Conservation (phyloP, 2,888 invertebrate species). For the Amphipyra berbera region DNA sequence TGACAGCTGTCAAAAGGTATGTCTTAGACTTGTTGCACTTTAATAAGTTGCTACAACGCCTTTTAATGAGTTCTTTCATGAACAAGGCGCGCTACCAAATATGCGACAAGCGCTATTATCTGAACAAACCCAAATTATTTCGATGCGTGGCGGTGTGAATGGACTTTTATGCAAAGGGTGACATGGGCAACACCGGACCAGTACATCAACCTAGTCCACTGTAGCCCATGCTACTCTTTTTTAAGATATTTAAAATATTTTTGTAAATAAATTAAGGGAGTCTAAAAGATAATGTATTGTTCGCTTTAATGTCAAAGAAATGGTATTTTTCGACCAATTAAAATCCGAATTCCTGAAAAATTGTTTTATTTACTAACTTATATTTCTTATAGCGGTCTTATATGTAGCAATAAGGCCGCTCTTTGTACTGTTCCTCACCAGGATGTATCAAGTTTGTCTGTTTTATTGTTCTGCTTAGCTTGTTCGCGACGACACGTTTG, state of each 20-base stretch:
- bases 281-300: slow-evolving; percentile 30
- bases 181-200: slow-evolving; percentile 3
- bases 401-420: too few relatives aligned
- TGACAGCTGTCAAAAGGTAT: too few relatives aligned
- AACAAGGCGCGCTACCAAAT: too few relatives aligned
- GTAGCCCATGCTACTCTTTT: slow-evolving; percentile 3
- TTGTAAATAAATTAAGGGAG: slow-evolving; percentile 36
- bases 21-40: too few relatives aligned
- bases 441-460: too few relatives aligned
- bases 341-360: slow-evolving; percentile 68
- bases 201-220: not conserved
- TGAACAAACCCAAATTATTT: slow-evolving; percentile 1
- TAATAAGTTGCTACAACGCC: not conserved
- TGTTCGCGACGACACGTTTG: too few relatives aligned
- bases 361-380: slow-evolving; percentile 25
- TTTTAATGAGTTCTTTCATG: not conserved
- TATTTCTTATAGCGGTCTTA: too few relatives aligned
- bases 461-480: too few relatives aligned
- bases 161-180: slow-evolving; percentile 1
- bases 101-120: not conserved
- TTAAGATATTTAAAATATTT: slow-evolving; percentile 31
- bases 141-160: not conserved
- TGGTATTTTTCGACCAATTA: slow-evolving; percentile 72
- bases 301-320: slow-evolving; percentile 49
- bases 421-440: not conserved